Base-by-base conservation (phyloP, 2,888 invertebrate genomes). In the Lycia hirtaria region DNA sequence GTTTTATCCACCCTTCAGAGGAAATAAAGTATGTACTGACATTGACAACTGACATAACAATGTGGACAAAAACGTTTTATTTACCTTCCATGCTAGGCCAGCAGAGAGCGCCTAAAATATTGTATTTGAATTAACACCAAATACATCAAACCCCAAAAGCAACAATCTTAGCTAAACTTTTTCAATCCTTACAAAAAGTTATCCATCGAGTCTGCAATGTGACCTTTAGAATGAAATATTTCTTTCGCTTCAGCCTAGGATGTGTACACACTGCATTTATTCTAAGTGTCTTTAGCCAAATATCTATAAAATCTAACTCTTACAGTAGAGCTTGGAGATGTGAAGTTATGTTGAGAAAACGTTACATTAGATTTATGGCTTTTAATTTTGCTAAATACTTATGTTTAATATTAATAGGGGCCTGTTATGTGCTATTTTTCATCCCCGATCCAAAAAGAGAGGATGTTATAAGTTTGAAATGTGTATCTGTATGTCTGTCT, bases 121-220 rank as follows among this genome's bases (percentile, higher is more conserved):
- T 26, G 1, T 10, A 9, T 41, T 10, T 12, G 1, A 26, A 52
- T 52, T 51, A 52, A 28, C 35, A 44, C 30, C 20, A 47, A 54
- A 55, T 40, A 52, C 44, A 43, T 64, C 15, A 53, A 49, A 53
- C 45, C 32, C 38, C 28, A 6, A 57, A 47, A 33, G 35, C 30
- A 49, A 48, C 49, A 32, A 38, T 12, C 33, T 33, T 37, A 32
- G 30, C 30, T 52, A 44, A 58, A 65, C 57, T 63, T 63, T 55
- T 60, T 48, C 56, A 62, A 62, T 63, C 56, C 50, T 55, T 60
- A 57, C 54, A 50, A 55, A 41, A 55, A 59, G 51, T 59, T 53
- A 59, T 56, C 50, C 48, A 47, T 56, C 56, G 61, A 56, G 51
- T 56, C 54, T 45, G 32, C 57, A 50, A 54, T 43, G 62, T 55